These are phyloP conservation scores for Chrysolina americana DNA, from an alignment of 2,888 invertebrate genomes.

Conservation along the genomic window DNA sequence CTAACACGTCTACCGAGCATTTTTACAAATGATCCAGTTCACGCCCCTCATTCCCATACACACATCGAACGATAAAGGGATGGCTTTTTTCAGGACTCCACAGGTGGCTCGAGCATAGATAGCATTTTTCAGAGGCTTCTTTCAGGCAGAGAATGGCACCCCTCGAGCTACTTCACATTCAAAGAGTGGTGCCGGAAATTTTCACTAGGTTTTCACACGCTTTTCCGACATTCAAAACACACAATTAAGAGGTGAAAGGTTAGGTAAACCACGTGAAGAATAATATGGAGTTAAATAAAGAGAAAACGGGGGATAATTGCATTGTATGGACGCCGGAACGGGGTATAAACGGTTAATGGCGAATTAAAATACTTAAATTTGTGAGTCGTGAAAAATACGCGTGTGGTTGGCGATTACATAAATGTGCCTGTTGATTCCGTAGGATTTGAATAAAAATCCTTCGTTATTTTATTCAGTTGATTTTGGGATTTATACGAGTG, in stretches of 20 bases:
- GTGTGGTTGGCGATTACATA: slow-evolving; percentile 33
- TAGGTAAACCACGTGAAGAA: slow-evolving; percentile 46
- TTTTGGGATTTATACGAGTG: slow-evolving; percentile 9
- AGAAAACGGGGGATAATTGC: slow-evolving; percentile 46
- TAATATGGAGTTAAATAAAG: slow-evolving; percentile 46
- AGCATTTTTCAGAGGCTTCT: slow-evolving; percentile 67
- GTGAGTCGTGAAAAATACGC: slow-evolving; percentile 43
- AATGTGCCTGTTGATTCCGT: slow-evolving; percentile 41
- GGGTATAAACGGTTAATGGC: slow-evolving; percentile 40
- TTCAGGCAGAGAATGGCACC: slow-evolving; percentile 50
- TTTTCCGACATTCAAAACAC: slow-evolving; percentile 40
- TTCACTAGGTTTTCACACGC: slow-evolving; percentile 48
- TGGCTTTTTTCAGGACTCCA: slow-evolving; percentile 57
- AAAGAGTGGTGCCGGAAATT: slow-evolving; percentile 53
- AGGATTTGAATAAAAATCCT: slow-evolving; percentile 18
- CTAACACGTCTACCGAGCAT: slow-evolving; percentile 13
- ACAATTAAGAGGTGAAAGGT: slow-evolving; percentile 46
- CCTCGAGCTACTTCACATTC: slow-evolving; percentile 57
- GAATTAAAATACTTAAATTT: slow-evolving; percentile 45
- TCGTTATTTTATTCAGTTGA: slow-evolving; percentile 26
- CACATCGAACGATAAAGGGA: slow-evolving; percentile 52
- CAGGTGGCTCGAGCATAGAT: slow-evolving; percentile 66
- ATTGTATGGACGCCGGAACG: slow-evolving; percentile 40
- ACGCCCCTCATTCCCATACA: slow-evolving; percentile 26
- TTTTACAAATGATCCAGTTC: slow-evolving; percentile 27